These are phyloP conservation scores for Sylvietta virens DNA, from an alignment of 2,113 vertebrate species.

Conservation along the genomic window DNA sequence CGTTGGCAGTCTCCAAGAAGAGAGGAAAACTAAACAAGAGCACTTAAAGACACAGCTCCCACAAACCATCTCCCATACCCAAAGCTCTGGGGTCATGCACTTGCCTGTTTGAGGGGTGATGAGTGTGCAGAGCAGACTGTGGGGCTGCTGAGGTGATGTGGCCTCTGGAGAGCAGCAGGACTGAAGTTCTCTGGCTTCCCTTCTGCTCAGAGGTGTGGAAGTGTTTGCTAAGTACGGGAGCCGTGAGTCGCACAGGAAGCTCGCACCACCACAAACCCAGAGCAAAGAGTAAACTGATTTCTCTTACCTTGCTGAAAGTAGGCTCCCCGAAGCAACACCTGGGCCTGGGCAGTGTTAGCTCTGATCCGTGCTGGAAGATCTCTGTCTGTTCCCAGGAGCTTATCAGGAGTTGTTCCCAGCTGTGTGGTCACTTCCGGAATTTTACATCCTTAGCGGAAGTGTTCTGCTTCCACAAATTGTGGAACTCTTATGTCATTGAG, in stretches of 20 bases:
- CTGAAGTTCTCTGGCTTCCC: not conserved
- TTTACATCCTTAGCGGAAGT: no score
- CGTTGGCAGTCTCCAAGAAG: not conserved
- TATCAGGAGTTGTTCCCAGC: no score
- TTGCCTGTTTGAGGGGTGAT: not conserved
- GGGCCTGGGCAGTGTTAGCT: no score
- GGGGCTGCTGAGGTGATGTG: accelerated
- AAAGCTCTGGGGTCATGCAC: not conserved
- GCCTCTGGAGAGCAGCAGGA: not conserved
- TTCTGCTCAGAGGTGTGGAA: not conserved
- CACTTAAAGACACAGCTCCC: not conserved
- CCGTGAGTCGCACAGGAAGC: not conserved
- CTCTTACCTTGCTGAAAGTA: not conserved
- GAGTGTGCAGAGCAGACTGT: accelerated
- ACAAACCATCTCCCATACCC: accelerated
- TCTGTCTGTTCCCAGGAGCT: no score
- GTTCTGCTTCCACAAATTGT: no score
- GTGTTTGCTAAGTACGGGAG: not conserved
- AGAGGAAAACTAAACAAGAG: not conserved
- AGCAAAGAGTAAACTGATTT: not conserved
- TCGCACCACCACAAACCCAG: not conserved
- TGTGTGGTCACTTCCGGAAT: no score
- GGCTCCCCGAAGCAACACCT: no score
- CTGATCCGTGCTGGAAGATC: no score
- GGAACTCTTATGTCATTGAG: no score